Evolutionary conservation across 1,140 invertebrate genomes (phyloP), one percentile per base, ranked within the genome.

Genomic region (Centruroides sculpturatus): DNA sequence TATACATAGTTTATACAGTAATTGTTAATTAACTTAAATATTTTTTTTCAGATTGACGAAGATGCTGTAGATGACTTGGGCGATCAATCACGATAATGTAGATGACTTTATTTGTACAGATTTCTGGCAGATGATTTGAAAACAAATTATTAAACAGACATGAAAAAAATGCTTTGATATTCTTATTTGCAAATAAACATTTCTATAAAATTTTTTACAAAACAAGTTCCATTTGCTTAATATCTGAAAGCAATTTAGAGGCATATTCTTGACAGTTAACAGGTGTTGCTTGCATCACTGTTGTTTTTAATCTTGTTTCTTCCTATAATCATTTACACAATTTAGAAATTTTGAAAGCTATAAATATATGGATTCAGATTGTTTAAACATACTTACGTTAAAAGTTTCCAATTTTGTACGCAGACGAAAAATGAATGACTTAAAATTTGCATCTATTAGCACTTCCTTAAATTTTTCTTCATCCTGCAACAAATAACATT

Each of bases 371-470:
- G 23, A 23, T 23, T 0, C 23, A 0, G 23, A 41, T 41, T 41
- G 8, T 41, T 41, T 23, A 23, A 41, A 41, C 41, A 41, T 41
- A 41, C 41, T 41, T 41, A 41, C 89, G 74, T 90, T 94, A 69
- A 86, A 98, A 13, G 81, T 85, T 73, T 98, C 94, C 71, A 88
- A 81, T 74, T 91, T 94, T 13, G 85, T 82, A 63, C 89, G 76
- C 52, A 96, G 75, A 71, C 85, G 87, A 68, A 95, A 88, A 10
- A 85, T 77, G 66, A 82, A 92, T 0, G 81, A 79, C 69, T 84
- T 85, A 71, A 96, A 95, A 64, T 83, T 80, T 6, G 86, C 80
- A 11, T 83, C 78, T 23, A 81, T 77, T 60, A 94, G 83, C 57
- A 87, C 76, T 50, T 82, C 70, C 59, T 78, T 73, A 70, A 79